phyloP scores from a whole-genome alignment of 2,888 invertebrate species.

The Rhogogaster chlorosoma region DNA sequence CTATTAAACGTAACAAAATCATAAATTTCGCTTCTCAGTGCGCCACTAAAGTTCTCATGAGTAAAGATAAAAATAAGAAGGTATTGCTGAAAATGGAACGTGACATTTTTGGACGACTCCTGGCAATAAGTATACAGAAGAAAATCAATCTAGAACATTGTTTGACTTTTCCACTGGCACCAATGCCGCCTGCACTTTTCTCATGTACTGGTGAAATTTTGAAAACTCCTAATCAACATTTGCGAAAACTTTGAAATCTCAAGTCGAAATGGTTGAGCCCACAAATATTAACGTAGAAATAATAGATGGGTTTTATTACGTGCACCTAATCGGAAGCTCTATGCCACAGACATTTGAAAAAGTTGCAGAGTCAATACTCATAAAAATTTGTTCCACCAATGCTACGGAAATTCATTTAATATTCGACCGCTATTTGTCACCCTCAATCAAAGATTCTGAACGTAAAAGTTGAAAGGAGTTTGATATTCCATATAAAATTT shows the following conservation, averaged over 20 bases:
- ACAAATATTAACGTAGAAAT: conserved; percentile 59
- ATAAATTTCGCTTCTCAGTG: conserved; percentile 65
- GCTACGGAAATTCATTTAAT: conserved; percentile 64
- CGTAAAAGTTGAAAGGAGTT: no score
- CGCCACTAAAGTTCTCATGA: conserved; percentile 58
- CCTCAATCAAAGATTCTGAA: no score
- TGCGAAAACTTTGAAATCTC: conserved; percentile 54
- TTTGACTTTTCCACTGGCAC: conserved; percentile 64
- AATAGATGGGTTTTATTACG: conserved; percentile 65
- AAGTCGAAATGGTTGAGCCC: conserved; percentile 54
- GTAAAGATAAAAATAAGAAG: conserved; percentile 60
- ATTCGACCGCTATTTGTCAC: conserved; percentile 65
- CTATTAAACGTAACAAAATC: conserved; percentile 64
- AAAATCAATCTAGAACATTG: conserved; percentile 67
- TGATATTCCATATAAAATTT: no score
- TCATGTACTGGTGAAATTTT: conserved; percentile 50
- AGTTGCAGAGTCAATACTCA: conserved; percentile 64
- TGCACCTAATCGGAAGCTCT: conserved; percentile 61
- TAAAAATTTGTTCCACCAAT: conserved; percentile 62
- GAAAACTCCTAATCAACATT: conserved; percentile 55
- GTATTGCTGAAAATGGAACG: conserved; percentile 64
- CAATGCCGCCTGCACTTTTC: conserved; percentile 53
- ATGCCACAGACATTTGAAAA: conserved; percentile 66
- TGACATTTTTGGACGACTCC: conserved; percentile 64
- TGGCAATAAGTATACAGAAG: conserved; percentile 65